Base-by-base conservation (phyloP, 2,113 vertebrate genomes). In the Apodemus sylvaticus region DNA sequence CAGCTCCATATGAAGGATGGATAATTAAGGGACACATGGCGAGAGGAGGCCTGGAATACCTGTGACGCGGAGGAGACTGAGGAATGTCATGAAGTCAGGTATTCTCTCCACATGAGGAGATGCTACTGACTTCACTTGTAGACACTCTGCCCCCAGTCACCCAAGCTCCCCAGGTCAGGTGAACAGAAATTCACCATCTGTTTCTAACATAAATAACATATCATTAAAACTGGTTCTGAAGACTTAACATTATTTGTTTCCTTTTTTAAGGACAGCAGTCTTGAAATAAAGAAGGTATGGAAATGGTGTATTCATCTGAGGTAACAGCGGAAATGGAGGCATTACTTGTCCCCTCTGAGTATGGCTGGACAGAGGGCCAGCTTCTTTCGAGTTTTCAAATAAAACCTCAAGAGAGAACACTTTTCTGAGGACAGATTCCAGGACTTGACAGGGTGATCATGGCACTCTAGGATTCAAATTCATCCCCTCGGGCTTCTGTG, bases 151-250 rank as follows among this genome's bases (percentile, higher is more conserved):
- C 26, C 39, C 19, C 36, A 19, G 83, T 91, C 48, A 29, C 60
- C 76, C 85, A 83, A 34, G 42, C 16, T 4, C 39, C 39, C 4
- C 55, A 2, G 12, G 10, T 79, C 92, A 94, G 29, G 60, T 94
- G n/a, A 48, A 60, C 83, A 87, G 79, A 12, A 55, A 42, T 9
- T 82, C 22, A 60, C 36, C 53, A 16, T 24, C 88, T 74, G 55
- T 5, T 45, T 51, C n/a, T 55, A 73, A 77, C 4, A 82, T 71
- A 87, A 95, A 82, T 85, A 92, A 66, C 11, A 24, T 7, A 74
- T 81, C 66, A 96, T 45, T 86, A 92, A 83, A 42, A 48, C 53
- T 70, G 14, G 29, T 45, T 83, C 91, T 82, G 81, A 86, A 92
- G 9, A 86, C 29, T 70, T 88, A 81, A 88, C 26, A 89, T 92